phyloP scores from a whole-genome alignment of 2,113 vertebrate genomes.

The Eolophus roseicapilla region DNA sequence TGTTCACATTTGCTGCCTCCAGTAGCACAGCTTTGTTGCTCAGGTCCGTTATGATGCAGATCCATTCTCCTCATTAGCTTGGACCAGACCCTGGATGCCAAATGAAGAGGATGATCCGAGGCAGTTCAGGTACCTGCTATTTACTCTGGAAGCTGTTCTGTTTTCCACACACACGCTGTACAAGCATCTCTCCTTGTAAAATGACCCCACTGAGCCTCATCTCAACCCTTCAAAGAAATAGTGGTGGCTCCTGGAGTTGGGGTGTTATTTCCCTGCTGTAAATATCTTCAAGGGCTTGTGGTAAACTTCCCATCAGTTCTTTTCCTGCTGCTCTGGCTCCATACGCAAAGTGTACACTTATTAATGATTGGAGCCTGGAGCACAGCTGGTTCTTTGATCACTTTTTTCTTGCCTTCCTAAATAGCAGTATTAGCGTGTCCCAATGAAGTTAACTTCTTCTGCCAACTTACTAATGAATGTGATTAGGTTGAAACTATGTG shows the following conservation, averaged over 20 bases:
- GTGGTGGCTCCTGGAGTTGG: not conserved
- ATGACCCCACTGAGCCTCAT: not conserved
- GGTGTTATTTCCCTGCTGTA: not conserved
- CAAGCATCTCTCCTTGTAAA: not conserved
- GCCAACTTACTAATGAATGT: not conserved
- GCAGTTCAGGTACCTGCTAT: not conserved
- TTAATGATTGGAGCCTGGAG: not conserved
- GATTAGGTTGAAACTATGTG: not conserved
- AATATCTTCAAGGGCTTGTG: not conserved
- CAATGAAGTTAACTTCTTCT: not conserved
- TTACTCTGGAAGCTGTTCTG: not conserved
- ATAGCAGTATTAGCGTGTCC: not conserved
- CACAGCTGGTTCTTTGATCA: not conserved
- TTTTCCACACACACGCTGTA: not conserved
- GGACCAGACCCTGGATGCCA: not conserved
- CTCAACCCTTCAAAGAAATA: not conserved
- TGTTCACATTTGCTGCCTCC: not conserved
- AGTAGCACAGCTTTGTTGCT: not conserved
- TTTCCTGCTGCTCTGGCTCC: not conserved
- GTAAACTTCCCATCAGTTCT: accelerated
- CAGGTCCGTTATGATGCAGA: not conserved
- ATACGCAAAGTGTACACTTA: not conserved
- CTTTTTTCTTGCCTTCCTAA: not conserved
- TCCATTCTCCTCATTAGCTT: not conserved
- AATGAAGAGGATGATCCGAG: not conserved